Evolutionary conservation across 2,797 vertebrate species (phyloP), one percentile per base, ranked within the genome.

Genomic region (Myotis vivesi): DNA sequence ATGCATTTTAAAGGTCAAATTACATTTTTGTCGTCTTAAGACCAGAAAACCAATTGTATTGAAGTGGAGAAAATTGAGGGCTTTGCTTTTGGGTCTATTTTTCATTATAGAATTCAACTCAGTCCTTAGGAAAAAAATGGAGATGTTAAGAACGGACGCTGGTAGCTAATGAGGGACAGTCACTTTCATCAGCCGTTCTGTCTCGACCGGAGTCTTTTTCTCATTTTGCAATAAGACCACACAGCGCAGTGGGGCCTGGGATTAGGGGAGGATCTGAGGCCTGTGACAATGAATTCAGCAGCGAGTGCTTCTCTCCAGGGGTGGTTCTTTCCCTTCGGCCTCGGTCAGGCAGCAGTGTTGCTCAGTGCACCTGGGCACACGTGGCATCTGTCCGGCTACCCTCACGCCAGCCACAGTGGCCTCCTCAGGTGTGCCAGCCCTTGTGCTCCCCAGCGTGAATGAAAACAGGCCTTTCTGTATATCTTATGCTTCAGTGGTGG

Each of bases 1-100:
- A 66, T 17, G 38, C 51, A 8, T 91, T 94, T 96, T 87, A 96
- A 96, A 97, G 82, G 93, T 97, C 89, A 96, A 11, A 89, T 96
- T 92, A 84, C 33, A 81, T 90, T 93, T 95, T 75, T 94, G 44
- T 62, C 46, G 82, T 86, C 82, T 95, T 77, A 85, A 91, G 75
- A 92, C 90, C 64, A 92, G 92, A 93, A 73, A 95, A 94, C 91
- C 87, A 95, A 94, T 96, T 91, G 90, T 53, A 83, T 55, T 69
- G 85, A 87, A 89, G 55, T 77, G 22, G 68, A 84, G 66, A 88
- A 95, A 94, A 95, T 19, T 20, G 85, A 94, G 80, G 84, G 71
- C 46, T 96, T 90, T 84, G 16, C 23, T 86, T 72, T 71, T 87
- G 87, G 77, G 41, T 82, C 93, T 83, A 11, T 66, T 95, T 95